A percentile compares a stretch with the other conserved stretches of the same genome.
These are phyloP conservation scores for Thaumatotibia leucotreta DNA, from an alignment of 1,140 invertebrate species.

Conservation along the genomic window DNA sequence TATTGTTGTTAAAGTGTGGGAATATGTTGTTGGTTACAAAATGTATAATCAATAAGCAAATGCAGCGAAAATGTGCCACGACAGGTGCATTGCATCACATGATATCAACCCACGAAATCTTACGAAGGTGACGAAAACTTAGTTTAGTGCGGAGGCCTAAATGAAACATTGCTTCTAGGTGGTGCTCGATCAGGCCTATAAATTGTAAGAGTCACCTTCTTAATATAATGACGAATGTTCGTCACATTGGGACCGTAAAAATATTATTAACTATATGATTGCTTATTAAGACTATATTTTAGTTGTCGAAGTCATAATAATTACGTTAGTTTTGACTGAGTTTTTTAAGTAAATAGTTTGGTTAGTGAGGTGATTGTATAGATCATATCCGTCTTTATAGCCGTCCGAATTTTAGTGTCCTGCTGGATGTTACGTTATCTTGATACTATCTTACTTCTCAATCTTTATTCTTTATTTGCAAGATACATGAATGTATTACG, in stretches of 20 bases:
- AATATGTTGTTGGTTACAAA: neutral
- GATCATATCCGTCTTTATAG: neutral
- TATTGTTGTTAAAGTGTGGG: neutral
- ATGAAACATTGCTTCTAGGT: neutral
- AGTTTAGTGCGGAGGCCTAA: constrained; percentile 12
- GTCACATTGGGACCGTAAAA: neutral
- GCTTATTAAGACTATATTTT: neutral
- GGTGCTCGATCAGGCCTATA: neutral
- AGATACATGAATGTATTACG: too few species aligned
- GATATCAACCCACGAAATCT: neutral
- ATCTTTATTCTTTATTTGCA: too few species aligned
- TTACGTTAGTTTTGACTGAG: neutral
- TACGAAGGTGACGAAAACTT: neutral
- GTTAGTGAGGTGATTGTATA: neutral
- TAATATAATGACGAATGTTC: neutral
- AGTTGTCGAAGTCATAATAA: neutral
- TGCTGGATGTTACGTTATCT: neutral
- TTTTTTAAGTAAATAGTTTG: neutral
- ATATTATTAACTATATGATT: neutral
- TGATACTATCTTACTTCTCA: too few species aligned
- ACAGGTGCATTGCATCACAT: neutral
- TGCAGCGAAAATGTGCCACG: neutral
- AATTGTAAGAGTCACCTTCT: neutral
- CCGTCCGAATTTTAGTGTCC: neutral
- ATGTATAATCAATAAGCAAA: neutral